Evolutionary conservation across 1,140 invertebrate species (phyloP).

Genomic region (Bathynomus jamesi): DNA sequence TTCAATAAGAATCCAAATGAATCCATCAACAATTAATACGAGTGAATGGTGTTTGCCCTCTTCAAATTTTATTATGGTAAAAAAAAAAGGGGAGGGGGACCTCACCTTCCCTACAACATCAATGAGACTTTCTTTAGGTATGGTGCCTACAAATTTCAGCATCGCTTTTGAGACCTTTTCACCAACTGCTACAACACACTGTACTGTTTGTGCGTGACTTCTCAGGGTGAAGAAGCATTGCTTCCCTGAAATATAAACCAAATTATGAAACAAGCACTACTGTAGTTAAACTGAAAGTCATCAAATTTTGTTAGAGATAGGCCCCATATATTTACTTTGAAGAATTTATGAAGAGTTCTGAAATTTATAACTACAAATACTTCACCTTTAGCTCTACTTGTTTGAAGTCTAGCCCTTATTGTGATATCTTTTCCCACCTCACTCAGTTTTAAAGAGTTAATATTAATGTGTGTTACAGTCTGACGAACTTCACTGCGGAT

Average conservation of each 20-base stretch:
- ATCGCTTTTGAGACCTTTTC: constrained; percentile 87
- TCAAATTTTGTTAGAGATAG: too few relatives aligned
- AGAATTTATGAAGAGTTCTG: too few relatives aligned
- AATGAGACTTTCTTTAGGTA: constrained; percentile 89
- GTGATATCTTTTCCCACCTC: constrained; percentile 58
- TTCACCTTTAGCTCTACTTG: constrained; percentile 73
- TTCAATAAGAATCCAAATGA: too few relatives aligned
- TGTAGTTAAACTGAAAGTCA: too few relatives aligned
- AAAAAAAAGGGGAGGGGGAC: too few relatives aligned
- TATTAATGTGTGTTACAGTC: constrained; percentile 50
- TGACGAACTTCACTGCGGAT: constrained; percentile 67
- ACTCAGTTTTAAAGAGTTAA: constrained; percentile 53
- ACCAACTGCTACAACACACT: constrained; percentile 75
- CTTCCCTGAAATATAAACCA: constrained; percentile 64
- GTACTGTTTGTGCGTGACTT: constrained; percentile 84
- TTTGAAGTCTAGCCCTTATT: constrained; percentile 83
- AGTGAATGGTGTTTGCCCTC: too few relatives aligned
- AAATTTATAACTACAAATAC: background rate
- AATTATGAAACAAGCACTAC: too few relatives aligned
- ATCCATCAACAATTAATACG: too few relatives aligned
- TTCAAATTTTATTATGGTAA: background rate
- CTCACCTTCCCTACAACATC: constrained; percentile 78
- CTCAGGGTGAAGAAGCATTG: constrained; percentile 94
- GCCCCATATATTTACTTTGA: too few relatives aligned
- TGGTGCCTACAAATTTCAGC: constrained; percentile 77